A percentile compares a stretch with the other conserved stretches of the same genome.
phyloP scores from a whole-genome alignment of 1,140 invertebrate species.

The Caenorhabditis remanei region DNA sequence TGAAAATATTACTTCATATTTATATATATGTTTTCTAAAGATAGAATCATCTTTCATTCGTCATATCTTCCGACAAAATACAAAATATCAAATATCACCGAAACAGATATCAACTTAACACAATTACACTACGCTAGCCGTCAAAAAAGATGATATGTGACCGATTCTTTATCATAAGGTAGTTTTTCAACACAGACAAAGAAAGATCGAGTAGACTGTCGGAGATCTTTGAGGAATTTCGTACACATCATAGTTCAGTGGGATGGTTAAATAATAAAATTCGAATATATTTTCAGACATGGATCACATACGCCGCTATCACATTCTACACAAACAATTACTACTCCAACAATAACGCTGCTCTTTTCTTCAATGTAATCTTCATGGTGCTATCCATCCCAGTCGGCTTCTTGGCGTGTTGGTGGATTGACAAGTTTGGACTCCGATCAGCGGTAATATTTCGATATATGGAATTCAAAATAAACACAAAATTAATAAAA shows the following conservation, averaged over 20 bases:
- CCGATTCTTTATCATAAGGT: not conserved
- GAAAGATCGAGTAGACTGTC: not conserved
- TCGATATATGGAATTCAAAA: too few species aligned
- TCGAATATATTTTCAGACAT: slow-evolving; percentile 77
- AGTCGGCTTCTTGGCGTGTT: slow-evolving; percentile 79
- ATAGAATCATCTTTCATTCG: not conserved
- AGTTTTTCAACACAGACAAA: not conserved
- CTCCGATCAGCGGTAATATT: slow-evolving; percentile 79
- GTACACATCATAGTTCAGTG: too few species aligned
- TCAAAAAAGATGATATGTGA: not conserved
- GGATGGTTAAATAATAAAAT: not conserved
- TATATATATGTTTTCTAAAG: not conserved
- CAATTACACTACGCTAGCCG: not conserved
- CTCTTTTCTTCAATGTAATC: slow-evolving; percentile 79
- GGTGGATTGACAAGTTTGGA: slow-evolving; percentile 79
- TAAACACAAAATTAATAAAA: too few species aligned
- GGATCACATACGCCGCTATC: slow-evolving; percentile 80
- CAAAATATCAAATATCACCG: slow-evolving; percentile 21
- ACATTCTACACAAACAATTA: slow-evolving; percentile 78
- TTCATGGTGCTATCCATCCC: slow-evolving; percentile 79
- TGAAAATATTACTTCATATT: not conserved
- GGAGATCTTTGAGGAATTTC: too few species aligned
- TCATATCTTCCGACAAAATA: not conserved
- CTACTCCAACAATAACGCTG: slow-evolving; percentile 77
- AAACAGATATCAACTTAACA: slow-evolving; percentile 31